Evolutionary conservation across 2,797 vertebrate genomes (phyloP), one percentile per base, ranked within the genome.

Genomic region (Onychomys torridus): DNA sequence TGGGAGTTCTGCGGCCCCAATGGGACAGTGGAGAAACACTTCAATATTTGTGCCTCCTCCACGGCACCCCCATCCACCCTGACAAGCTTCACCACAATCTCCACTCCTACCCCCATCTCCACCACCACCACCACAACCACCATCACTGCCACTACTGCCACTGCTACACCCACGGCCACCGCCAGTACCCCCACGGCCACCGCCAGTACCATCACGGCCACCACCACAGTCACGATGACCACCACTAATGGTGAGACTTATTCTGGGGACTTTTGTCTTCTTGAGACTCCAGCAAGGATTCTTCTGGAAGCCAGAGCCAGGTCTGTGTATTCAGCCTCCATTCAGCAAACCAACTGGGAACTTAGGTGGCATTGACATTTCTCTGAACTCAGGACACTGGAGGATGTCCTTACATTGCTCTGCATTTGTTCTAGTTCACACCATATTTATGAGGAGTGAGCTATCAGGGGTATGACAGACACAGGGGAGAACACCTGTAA

Each of bases 1-100:
- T 27, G 14, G 89, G 93, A 92, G 55, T 0, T 43, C 77, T 97
- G 98, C 0, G 57, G 76, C 12, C 52, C 94, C 78, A 71, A 97
- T 0, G 97, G 94, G 29, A 95, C 69, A 0, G 43, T 96, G 75
- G 3, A 16, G 34, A 4, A 10, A 1, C 2, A 95, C 27, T 90
- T 98, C 16, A n/a, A 32, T 5, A 1, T 97, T 32, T 98, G 98
- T 7, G 0, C 0, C 0, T 12, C 89, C 7, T 77, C 63, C 67
- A 0, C n/a, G 0, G 0, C 63, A 3, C 34, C 52, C 0, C 0
- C 55, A 0, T 2, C 96, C 37, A 71, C 88, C 8, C 0, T 2
- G 19, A 87, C 91, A 10, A 59, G 89, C 12, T 1, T 40, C 19
- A 3, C 49, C 32, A 29, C 12, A 1, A 13, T 75, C n/a, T 27